phyloP scores from a whole-genome alignment of 2,113 vertebrate species.

The Hylia prasina region DNA sequence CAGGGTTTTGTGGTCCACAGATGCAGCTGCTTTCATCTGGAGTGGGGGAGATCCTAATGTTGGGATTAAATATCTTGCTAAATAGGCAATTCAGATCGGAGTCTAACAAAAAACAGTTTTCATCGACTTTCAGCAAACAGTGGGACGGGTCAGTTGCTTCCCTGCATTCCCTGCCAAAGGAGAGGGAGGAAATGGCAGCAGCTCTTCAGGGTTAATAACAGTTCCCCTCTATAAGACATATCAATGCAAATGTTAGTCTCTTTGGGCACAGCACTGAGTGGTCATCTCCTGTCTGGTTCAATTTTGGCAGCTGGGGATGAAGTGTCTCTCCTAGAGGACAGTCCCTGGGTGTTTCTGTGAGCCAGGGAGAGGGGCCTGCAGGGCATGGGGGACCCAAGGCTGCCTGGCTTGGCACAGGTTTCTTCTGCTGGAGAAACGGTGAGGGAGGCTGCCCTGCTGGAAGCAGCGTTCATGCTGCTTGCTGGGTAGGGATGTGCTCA shows the following conservation, averaged over 20 bases:
- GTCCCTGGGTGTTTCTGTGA: not conserved
- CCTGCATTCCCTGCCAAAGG: not conserved
- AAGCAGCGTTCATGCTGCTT: rapidly evolving
- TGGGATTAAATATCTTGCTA: not conserved
- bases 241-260: not conserved
- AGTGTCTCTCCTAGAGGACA: not conserved
- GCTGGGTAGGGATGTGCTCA: not conserved
- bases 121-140: not conserved
- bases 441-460: too few species aligned
- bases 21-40: not conserved
- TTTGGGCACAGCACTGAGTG: not conserved
- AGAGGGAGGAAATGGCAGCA: not conserved
- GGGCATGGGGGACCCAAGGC: not conserved
- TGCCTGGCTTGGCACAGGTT: not conserved
- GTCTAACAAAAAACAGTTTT: not conserved
- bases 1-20: not conserved
- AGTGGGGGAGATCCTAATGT: rapidly evolving
- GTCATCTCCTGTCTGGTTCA: not conserved
- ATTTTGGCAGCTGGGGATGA: not conserved
- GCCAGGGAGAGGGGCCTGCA: rapidly evolving
- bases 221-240: not conserved
- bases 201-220: not conserved
- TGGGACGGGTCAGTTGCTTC: not conserved
- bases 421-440: rapidly evolving
- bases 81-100: not conserved